These are phyloP conservation scores for Bombus soroeensis DNA, from an alignment of 1,140 invertebrate genomes.

Conservation along the genomic window DNA sequence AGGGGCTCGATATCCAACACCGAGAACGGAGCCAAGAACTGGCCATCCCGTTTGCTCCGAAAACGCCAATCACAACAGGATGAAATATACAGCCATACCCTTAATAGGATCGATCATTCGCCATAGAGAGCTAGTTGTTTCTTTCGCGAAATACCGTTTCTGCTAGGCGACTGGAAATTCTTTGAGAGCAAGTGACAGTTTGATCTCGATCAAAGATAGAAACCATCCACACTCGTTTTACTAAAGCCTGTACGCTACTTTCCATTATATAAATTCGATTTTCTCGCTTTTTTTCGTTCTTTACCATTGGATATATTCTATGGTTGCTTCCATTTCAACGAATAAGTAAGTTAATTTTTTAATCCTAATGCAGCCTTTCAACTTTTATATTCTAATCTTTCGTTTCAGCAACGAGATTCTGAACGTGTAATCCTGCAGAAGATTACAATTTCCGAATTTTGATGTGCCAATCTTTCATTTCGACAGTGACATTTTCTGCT, in stretches of 20 bases:
- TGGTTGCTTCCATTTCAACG: no score
- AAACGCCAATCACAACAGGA: slow-evolving; percentile 55
- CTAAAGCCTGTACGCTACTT: fast-evolving
- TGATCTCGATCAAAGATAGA: slow-evolving; percentile 33
- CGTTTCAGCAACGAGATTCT: no score
- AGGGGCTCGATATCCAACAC: slow-evolving; percentile 20
- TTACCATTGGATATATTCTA: background rate
- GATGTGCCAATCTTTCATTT: no score
- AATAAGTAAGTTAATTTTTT: background rate
- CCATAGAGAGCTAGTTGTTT: background rate
- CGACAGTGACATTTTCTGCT: no score
- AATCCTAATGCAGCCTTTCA: background rate
- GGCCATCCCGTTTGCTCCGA: slow-evolving; percentile 36
- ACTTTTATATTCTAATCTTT: no score
- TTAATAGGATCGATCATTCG: slow-evolving; percentile 33
- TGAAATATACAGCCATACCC: slow-evolving; percentile 18
- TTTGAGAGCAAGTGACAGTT: background rate
- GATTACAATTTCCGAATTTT: no score
- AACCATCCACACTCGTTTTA: background rate
- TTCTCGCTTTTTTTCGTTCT: background rate
- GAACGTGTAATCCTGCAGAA: no score
- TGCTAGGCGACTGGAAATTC: slow-evolving; percentile 16
- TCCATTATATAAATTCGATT: no score
- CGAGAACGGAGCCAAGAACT: background rate
- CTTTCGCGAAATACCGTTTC: background rate